Base-by-base conservation (phyloP, 2,888 invertebrate genomes). In the Calameuta idolon region DNA sequence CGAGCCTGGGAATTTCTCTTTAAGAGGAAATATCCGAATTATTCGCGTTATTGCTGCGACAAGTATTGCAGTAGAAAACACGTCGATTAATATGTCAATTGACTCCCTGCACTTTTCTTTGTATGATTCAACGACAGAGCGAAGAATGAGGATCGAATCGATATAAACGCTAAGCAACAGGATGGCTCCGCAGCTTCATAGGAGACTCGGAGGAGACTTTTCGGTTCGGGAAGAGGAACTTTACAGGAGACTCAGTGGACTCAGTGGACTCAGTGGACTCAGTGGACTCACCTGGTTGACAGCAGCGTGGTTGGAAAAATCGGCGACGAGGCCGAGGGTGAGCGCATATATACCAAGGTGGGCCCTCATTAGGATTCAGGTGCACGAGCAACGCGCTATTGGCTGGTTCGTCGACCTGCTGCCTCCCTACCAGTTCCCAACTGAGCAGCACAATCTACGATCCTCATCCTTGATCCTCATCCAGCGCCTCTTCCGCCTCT, bases 321-420 rank as follows among this genome's bases (percentile, higher is more conserved):
- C 87, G 85, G 83, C 84, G 81, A 83, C 81, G 84, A 82, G 79
- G 79, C 83, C 79, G 82, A 82, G 83, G 81, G 86, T 87, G 83
- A 87, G 87, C 85, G 85, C 87, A 90, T 90, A 90, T 91, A 91
- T 91, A 91, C 86, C 85, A 85, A 84, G 85, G 84, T 86, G 89
- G 86, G 82, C 87, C 87, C 89, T 91, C 90, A 89, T 90, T 89
- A 89, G 86, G 89, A 91, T 91, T 90, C 91, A 89, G 88, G 88
- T 89, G 87, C 87, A 89, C 87, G 85, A 85, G 87, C 84, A 83
- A 81, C 82, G 82, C 85, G 87, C 86, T 88, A 90, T 90, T 91
- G 90, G 91, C 82, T 89, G 85, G 91, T 90, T 90, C 90, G 88
- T 86, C 90, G 90, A 90, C 89, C 91, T 85, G 86, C 74, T 83